A percentile compares a stretch with the other conserved stretches of the same genome.
phyloP scores from a whole-genome alignment of 37 sponge, comb jelly and placozoan species.

The Geodia barretti region DNA sequence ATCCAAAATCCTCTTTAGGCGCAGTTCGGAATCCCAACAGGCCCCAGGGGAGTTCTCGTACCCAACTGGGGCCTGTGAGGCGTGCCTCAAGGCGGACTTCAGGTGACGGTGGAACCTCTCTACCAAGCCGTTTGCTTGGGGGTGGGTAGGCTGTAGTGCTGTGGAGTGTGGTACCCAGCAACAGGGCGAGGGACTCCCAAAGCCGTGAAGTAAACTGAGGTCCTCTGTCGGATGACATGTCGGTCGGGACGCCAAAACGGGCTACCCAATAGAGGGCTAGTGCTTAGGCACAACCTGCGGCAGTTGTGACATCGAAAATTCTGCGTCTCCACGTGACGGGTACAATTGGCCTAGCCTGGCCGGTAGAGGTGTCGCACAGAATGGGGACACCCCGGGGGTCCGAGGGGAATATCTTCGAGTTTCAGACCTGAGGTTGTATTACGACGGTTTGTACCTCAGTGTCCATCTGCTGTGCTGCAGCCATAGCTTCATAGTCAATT shows the following conservation, averaged over 20 bases:
- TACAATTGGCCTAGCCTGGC: constrained; percentile 29
- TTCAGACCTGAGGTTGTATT: constrained; percentile 8
- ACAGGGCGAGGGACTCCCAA: constrained; percentile 14
- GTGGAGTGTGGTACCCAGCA: constrained; percentile 28
- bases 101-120: constrained; percentile 40
- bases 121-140: constrained; percentile 25
- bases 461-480: constrained; percentile 11
- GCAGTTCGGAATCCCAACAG: constrained; percentile 3
- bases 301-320: constrained; percentile 38
- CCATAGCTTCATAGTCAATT: constrained; percentile 33
- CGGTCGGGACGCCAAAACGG: constrained; percentile 22
- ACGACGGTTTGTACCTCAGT: constrained; percentile 9
- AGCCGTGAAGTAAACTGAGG: constrained; percentile 20
- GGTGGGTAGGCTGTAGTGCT: too few relatives aligned
- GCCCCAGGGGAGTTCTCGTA: constrained; percentile 17
- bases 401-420: constrained; percentile 7
- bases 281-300: constrained; percentile 16
- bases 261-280: constrained; percentile 19
- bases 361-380: constrained; percentile 22
- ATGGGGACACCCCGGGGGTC: constrained; percentile 17
- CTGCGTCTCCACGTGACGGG: constrained; percentile 12
- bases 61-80: constrained; percentile 22
- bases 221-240: constrained; percentile 38
- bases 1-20: too few relatives aligned
- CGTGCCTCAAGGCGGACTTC: constrained; percentile 26